phyloP scores from a whole-genome alignment of 92 coral and sea anemone species.

The Montipora capitata region DNA sequence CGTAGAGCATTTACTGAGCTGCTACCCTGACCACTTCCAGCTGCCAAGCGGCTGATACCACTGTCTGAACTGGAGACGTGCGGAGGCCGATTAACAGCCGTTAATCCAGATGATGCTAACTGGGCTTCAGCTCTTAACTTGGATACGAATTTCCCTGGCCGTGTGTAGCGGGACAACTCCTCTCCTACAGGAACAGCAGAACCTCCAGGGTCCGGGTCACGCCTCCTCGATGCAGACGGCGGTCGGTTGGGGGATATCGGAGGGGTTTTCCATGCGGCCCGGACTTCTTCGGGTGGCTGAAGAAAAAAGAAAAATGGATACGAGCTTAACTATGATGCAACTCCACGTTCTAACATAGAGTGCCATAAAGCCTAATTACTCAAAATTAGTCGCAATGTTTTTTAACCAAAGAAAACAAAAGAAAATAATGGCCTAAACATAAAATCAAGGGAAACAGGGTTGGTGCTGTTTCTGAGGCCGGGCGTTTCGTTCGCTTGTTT shows the following conservation, averaged over 20 bases:
- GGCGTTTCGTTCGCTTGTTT: no score
- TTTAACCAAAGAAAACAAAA: no score
- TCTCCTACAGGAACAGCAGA: constrained; percentile 24
- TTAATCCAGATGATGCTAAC: constrained; percentile 80
- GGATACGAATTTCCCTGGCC: constrained; percentile 76
- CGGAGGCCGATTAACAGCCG: constrained; percentile 37
- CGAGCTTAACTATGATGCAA: not conserved
- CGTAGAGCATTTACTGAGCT: not conserved
- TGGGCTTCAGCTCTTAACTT: constrained; percentile 90
- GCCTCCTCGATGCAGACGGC: constrained; percentile 79
- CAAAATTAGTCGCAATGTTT: no score
- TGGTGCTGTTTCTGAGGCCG: no score
- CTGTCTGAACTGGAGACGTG: constrained; percentile 42
- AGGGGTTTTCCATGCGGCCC: constrained; percentile 98
- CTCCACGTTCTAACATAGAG: no score
- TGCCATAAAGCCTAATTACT: no score
- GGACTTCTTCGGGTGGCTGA: constrained; percentile 77
- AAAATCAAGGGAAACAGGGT: no score
- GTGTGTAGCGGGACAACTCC: constrained; percentile 46
- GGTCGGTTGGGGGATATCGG: constrained; percentile 92
- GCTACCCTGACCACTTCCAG: not conserved
- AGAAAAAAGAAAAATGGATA: not conserved
- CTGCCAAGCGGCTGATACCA: constrained; percentile 25
- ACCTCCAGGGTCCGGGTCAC: constrained; percentile 61
- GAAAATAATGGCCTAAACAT: no score